phyloP scores from a whole-genome alignment of 35 echinoderm and acorn worm genomes.

The Anneissia japonica region DNA sequence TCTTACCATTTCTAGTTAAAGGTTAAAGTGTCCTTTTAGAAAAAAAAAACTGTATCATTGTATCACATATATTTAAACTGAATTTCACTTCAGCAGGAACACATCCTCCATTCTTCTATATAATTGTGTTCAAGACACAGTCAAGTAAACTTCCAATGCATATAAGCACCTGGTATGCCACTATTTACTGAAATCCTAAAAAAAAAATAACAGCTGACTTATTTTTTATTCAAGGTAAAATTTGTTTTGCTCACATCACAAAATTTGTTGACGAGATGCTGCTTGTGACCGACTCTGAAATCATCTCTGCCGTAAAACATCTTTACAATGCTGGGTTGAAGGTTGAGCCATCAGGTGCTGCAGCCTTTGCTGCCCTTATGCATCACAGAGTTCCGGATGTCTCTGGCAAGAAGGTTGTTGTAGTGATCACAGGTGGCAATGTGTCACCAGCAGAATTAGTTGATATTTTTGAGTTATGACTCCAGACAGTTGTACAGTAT shows the following conservation, averaged over 20 bases:
- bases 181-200: background rate
- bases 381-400: slow-evolving; percentile 61
- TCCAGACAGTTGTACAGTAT: no score
- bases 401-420: slow-evolving; percentile 62
- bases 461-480: background rate
- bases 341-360: slow-evolving; percentile 78
- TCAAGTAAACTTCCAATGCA: background rate
- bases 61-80: no score
- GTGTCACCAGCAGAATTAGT: slow-evolving; percentile 44
- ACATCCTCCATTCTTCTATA: background rate
- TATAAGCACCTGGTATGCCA: background rate
- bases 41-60: no score
- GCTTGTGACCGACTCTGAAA: slow-evolving; percentile 55
- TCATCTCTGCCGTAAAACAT: slow-evolving; percentile 29
- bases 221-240: slow-evolving; percentile 35
- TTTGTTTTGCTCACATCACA: slow-evolving; percentile 45
- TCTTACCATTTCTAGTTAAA: background rate
- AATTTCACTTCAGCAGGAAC: background rate
- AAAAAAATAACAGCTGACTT: background rate
- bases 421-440: slow-evolving; percentile 73
- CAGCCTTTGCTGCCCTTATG: slow-evolving; percentile 68
- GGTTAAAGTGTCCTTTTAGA: background rate
- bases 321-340: slow-evolving; percentile 58
- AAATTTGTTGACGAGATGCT: slow-evolving; percentile 67
- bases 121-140: background rate